These are phyloP conservation scores for Bombus picipes DNA, from an alignment of 1,140 invertebrate genomes.

Conservation along the genomic window DNA sequence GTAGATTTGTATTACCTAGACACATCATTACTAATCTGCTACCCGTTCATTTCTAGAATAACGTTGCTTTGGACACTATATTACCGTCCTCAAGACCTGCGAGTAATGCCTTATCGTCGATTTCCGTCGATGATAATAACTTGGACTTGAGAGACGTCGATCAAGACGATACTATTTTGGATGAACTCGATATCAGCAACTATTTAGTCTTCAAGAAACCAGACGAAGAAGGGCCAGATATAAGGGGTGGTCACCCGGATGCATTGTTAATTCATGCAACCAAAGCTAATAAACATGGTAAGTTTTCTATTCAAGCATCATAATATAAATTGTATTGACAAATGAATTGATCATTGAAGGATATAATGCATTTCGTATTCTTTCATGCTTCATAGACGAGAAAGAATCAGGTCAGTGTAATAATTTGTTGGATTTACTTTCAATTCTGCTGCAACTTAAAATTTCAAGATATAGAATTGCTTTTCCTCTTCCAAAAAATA, in stretches of 20 bases:
- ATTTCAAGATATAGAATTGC: neutral
- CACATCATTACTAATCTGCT: neutral
- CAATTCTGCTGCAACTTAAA: neutral
- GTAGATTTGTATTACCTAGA: neutral
- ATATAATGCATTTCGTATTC: constrained; percentile 45
- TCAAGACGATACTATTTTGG: constrained; percentile 84
- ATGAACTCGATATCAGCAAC: constrained; percentile 91
- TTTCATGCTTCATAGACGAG: constrained; percentile 79
- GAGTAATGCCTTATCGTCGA: constrained; percentile 77
- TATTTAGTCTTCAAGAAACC: constrained; percentile 90
- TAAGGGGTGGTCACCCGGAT: constrained; percentile 94
- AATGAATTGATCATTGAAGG: constrained; percentile 16
- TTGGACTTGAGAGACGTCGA: constrained; percentile 79
- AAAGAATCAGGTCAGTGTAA: constrained; percentile 83
- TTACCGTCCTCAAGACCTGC: constrained; percentile 73
- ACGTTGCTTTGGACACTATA: constrained; percentile 70
- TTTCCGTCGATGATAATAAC: constrained; percentile 78
- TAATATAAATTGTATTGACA: neutral
- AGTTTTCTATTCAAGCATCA: constrained; percentile 53
- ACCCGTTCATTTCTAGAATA: constrained; percentile 67
- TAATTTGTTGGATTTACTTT: neutral
- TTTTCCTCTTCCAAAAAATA: too few relatives aligned
- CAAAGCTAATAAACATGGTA: constrained; percentile 94
- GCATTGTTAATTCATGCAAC: constrained; percentile 96
- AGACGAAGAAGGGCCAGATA: constrained; percentile 93